phyloP scores from a whole-genome alignment of 2,888 invertebrate species.

The Agrotis exclamationis region DNA sequence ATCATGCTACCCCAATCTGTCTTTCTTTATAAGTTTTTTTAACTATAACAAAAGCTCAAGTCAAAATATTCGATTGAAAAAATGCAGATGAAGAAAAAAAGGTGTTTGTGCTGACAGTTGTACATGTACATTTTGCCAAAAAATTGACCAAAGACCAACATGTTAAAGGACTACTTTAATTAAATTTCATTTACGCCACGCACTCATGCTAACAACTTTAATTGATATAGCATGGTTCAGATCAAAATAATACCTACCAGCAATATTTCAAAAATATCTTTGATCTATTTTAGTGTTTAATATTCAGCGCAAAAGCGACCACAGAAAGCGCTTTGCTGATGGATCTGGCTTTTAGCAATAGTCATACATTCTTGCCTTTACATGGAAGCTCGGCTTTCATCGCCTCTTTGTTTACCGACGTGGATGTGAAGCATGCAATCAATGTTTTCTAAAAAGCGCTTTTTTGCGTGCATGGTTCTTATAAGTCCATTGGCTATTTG shows the following conservation, averaged over 20 bases:
- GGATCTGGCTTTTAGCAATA: slow-evolving; percentile 78
- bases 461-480: slow-evolving; percentile 30
- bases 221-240: neutral
- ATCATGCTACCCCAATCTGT: too few relatives aligned
- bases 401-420: slow-evolving; percentile 74
- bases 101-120: too few relatives aligned
- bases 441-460: slow-evolving; percentile 69
- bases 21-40: too few relatives aligned
- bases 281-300: slow-evolving; percentile 66
- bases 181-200: too few relatives aligned
- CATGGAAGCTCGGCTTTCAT: slow-evolving; percentile 63
- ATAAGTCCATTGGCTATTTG: neutral
- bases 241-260: slow-evolving; percentile 12
- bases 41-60: too few relatives aligned
- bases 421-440: slow-evolving; percentile 68
- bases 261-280: slow-evolving; percentile 36
- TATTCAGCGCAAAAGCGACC: slow-evolving; percentile 71
- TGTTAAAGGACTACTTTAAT: too few relatives aligned
- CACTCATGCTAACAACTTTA: neutral
- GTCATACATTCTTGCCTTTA: slow-evolving; percentile 69
- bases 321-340: slow-evolving; percentile 71
- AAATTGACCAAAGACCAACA: too few relatives aligned
- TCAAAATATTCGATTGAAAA: too few relatives aligned
- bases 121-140: too few relatives aligned
- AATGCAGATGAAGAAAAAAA: too few relatives aligned